Conservation (phyloP, 2,113 vertebrate genomes). For the Zosterops japonicus region DNA sequence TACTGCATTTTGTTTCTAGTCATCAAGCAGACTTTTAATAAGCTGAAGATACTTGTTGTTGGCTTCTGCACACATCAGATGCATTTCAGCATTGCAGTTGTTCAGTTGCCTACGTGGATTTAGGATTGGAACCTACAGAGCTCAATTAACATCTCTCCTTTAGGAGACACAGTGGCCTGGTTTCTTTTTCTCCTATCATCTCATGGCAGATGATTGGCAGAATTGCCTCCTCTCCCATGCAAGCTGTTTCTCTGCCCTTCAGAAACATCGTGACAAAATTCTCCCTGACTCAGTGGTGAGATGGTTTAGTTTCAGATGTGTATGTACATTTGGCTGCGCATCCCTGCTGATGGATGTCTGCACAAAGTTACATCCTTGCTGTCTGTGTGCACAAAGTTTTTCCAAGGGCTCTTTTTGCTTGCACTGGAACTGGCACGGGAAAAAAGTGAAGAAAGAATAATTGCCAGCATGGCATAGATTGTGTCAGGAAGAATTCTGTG, state of each 20-base stretch:
- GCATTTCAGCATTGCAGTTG: neutral
- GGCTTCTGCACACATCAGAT: neutral
- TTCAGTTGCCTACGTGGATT: neutral
- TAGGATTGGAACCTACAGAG: neutral
- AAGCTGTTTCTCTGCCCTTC: slow-evolving; percentile 28
- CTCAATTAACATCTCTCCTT: slow-evolving; percentile 48
- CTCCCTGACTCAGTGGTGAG: neutral
- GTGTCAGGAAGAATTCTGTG: neutral
- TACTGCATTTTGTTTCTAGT: neutral
- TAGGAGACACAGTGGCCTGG: neutral
- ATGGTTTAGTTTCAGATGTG: neutral
- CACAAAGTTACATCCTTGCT: neutral
- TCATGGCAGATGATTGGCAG: neutral
- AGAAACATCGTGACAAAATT: slow-evolving; percentile 16
- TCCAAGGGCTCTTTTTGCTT: neutral
- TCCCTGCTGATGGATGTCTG: neutral
- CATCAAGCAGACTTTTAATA: neutral
- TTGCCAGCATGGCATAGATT: neutral
- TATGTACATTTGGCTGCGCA: neutral
- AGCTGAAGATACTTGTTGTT: neutral
- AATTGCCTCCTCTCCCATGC: neutral
- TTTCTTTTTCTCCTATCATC: slow-evolving; percentile 25
- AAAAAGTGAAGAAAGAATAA: neutral
- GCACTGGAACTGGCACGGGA: fast-evolving
- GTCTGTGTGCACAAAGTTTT: neutral